Evolutionary conservation across 2,113 vertebrate species (phyloP).

Genomic region (Atractosteus spatula): DNA sequence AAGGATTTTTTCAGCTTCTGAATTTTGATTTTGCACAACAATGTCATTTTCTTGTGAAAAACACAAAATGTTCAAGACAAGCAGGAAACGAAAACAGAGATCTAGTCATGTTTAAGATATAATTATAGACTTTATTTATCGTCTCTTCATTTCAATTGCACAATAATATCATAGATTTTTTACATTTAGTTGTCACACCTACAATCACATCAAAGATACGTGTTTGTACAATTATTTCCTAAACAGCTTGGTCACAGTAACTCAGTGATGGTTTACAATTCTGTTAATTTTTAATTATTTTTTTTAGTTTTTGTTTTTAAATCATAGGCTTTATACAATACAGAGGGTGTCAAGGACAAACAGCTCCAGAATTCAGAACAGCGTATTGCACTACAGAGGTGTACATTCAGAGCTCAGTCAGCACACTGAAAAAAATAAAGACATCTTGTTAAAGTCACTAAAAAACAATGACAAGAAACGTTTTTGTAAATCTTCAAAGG

Average conservation of each 20-base stretch:
- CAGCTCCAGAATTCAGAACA: not conserved
- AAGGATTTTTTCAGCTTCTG: no score
- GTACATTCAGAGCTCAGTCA: constrained; percentile 3
- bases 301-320: constrained; percentile 33
- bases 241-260: constrained; percentile 25
- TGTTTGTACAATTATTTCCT: constrained; percentile 53
- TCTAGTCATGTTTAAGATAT: constrained; percentile 20
- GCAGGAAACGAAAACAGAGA: no score
- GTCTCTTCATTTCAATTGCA: constrained; percentile 63
- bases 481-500: not conserved
- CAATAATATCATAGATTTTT: constrained; percentile 46
- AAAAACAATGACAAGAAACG: no score
- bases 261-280: constrained; percentile 35
- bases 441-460: not conserved
- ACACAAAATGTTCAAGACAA: no score
- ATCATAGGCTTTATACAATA: constrained; percentile 40
- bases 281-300: constrained; percentile 37
- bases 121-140: constrained; percentile 65
- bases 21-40: no score
- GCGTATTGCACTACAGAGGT: not conserved
- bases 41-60: no score
- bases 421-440: not conserved
- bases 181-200: constrained; percentile 60
- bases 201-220: constrained; percentile 66
- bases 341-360: constrained; percentile 56